Conservation (phyloP, 2,113 vertebrate species). For the Promerops cafer region DNA sequence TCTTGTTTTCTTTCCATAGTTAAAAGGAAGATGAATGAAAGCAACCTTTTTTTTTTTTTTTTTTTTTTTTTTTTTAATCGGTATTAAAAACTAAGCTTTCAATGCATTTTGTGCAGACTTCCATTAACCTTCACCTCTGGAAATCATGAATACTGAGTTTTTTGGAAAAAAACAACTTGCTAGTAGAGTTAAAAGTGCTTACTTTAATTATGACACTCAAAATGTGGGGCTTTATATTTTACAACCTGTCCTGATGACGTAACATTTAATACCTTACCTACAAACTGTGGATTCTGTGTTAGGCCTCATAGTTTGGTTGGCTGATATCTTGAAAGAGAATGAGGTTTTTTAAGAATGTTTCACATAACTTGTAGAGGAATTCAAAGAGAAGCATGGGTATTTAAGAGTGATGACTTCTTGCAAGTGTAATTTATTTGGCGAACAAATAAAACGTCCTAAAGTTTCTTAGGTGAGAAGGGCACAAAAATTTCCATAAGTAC, state of each 20-base stretch:
- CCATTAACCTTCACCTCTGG: neutral
- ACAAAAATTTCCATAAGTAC: fast-evolving
- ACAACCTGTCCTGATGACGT: neutral
- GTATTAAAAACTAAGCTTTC: neutral
- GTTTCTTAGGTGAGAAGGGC: neutral
- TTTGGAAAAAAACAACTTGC: neutral
- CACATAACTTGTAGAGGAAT: neutral
- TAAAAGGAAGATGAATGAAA: neutral
- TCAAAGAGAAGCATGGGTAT: neutral
- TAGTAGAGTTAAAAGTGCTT: neutral
- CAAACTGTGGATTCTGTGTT: neutral
- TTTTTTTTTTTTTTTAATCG: neutral
- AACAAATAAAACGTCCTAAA: neutral
- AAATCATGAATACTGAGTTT: neutral
- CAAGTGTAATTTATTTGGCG: neutral
- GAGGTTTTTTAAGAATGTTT: neutral
- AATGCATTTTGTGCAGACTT: neutral
- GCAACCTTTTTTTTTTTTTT: neutral
- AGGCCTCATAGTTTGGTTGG: neutral
- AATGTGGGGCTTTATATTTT: neutral
- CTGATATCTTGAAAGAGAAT: neutral
- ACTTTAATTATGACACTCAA: neutral
- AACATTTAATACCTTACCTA: neutral
- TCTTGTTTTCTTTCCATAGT: neutral
- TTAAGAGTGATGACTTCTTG: neutral